These are phyloP conservation scores for Contarinia nasturtii DNA, from an alignment of 1,140 invertebrate species.

Conservation along the genomic window DNA sequence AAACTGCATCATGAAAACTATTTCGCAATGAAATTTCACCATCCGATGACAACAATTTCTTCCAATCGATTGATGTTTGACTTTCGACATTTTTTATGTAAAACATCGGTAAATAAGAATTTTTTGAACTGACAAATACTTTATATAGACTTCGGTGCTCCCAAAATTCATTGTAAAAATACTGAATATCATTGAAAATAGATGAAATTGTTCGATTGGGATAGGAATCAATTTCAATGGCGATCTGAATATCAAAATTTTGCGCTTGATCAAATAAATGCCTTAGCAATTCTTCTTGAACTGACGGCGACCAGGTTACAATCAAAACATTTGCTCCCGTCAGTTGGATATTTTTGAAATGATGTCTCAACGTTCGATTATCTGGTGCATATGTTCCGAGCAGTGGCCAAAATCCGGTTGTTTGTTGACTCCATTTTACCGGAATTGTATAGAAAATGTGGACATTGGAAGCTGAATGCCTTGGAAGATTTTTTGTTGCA, in stretches of 20 bases:
- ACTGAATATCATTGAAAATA: constrained; percentile 1
- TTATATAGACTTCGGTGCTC: constrained; percentile 30
- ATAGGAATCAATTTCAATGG: constrained; percentile 2
- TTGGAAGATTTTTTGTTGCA: constrained; percentile 8
- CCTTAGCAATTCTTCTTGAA: background rate
- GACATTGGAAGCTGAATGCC: constrained; percentile 11
- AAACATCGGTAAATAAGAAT: constrained; percentile 27
- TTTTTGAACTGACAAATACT: constrained; percentile 22
- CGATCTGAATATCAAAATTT: background rate
- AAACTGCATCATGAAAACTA: constrained; percentile 32
- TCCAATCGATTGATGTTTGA: constrained; percentile 28
- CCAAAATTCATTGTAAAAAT: constrained; percentile 10
- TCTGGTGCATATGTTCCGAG: constrained; percentile 18
- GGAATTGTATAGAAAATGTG: constrained; percentile 22
- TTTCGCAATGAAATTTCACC: constrained; percentile 29
- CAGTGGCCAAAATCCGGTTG: constrained; percentile 19
- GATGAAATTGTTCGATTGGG: background rate
- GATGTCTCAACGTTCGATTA: constrained; percentile 12
- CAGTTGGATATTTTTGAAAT: constrained; percentile 19
- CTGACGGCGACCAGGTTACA: constrained; percentile 7
- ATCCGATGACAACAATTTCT: constrained; percentile 26
- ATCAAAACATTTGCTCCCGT: constrained; percentile 20
- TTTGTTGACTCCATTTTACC: constrained; percentile 20
- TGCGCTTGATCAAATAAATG: background rate
- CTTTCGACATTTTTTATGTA: constrained; percentile 38